phyloP scores from a whole-genome alignment of 2,888 invertebrate genomes.

The Lasius fuliginosus region DNA sequence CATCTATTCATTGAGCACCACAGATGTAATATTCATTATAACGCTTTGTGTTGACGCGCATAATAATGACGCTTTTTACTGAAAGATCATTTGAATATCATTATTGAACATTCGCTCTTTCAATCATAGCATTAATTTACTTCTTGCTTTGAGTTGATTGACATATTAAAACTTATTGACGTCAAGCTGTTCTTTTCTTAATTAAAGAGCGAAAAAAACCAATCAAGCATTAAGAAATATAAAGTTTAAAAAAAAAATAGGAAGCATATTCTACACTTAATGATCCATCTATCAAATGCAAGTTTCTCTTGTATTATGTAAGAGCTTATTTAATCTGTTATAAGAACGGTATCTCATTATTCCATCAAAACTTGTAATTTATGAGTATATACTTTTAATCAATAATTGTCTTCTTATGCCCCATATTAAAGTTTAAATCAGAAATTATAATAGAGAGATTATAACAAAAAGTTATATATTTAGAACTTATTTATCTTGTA shows the following conservation, averaged over 20 bases:
- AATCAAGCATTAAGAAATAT: neutral
- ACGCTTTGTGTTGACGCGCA: neutral
- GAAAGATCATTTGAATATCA: constrained; percentile 23
- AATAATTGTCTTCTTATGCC: neutral
- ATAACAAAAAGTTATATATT: neutral
- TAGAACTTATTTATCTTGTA: neutral
- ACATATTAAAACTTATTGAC: constrained; percentile 6
- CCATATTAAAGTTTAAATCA: neutral
- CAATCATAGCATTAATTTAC: neutral
- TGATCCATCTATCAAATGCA: neutral
- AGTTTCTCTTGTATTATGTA: neutral
- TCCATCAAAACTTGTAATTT: neutral
- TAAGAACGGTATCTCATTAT: neutral
- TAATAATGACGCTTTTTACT: neutral
- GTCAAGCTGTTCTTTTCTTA: neutral
- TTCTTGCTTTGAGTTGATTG: neutral
- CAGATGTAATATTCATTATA: constrained; percentile 19
- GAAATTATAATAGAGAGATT: constrained; percentile 3
- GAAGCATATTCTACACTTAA: neutral
- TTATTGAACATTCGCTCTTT: constrained; percentile 12
- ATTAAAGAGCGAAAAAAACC: neutral
- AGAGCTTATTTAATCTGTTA: neutral
- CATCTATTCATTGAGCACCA: neutral
- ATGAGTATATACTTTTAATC: neutral
- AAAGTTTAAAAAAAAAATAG: neutral